phyloP scores from a whole-genome alignment of 2,888 invertebrate species.

The Athalia rosae region DNA sequence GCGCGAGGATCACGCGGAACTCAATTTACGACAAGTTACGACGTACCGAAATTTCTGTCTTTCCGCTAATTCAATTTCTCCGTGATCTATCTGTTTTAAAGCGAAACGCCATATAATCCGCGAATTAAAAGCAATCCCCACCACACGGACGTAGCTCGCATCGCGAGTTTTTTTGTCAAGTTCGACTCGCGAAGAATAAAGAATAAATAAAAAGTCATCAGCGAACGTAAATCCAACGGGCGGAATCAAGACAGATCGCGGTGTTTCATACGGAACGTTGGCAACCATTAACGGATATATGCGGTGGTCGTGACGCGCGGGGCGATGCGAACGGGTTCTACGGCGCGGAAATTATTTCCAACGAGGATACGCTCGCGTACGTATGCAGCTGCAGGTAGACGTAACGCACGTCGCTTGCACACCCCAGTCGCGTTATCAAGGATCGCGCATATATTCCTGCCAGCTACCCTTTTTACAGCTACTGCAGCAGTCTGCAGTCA shows the following conservation, averaged over 20 bases:
- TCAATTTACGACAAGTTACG: background rate
- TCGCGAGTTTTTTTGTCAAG: too few relatives aligned
- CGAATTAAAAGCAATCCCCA: too few relatives aligned
- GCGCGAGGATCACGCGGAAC: conserved; percentile 17
- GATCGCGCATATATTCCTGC: background rate
- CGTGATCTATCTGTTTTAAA: too few relatives aligned
- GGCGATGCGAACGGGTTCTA: conserved; percentile 53
- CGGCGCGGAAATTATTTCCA: conserved; percentile 61
- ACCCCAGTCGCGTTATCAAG: conserved; percentile 32
- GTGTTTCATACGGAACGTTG: conserved; percentile 41
- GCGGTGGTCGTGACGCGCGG: conserved; percentile 57
- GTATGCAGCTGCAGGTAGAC: conserved; percentile 10
- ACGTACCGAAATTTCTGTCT: too few relatives aligned
- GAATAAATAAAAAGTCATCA: too few relatives aligned
- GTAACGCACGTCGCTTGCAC: background rate
- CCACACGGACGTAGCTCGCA: too few relatives aligned
- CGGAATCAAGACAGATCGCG: conserved; percentile 34
- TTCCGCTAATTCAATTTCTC: too few relatives aligned
- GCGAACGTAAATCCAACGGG: background rate
- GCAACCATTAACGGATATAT: conserved; percentile 63
- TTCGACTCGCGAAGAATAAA: too few relatives aligned
- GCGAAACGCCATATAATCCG: too few relatives aligned
- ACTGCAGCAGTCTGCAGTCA: background rate
- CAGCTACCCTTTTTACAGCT: conserved; percentile 36
- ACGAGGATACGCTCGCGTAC: conserved; percentile 50